Base-by-base conservation (phyloP, 2,797 vertebrate species). In the Helostoma temminkii region DNA sequence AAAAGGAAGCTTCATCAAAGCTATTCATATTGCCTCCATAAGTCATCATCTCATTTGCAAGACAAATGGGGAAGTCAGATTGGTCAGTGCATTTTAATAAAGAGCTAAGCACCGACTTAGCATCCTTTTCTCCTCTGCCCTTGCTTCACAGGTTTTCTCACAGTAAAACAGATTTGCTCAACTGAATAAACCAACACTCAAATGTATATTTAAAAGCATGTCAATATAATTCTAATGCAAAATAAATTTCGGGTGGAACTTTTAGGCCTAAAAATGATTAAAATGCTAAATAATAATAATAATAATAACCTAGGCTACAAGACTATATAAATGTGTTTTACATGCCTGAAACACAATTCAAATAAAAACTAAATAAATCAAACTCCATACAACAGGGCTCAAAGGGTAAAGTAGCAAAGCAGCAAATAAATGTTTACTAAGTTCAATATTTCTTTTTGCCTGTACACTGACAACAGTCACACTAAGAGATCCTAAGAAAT, bases 31-130 rank as follows among this genome's bases (percentile, higher is more conserved):
- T 83, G 84, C 88, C 80, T 88, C 82, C 78, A 82, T 85, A 87
- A 91, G 88, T 90, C 89, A 89, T 84, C 81, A 65, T 91, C 91
- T 90, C 86, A 92, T 93, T 92, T 93, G 90, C 88, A 92, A 91
- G 89, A 93, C 90, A 91, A 91, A 92, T 83, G 78, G 69, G 50
- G 46, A 66, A 83, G 81, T 90, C 80, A 83, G 79, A 78, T 73
- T 84, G 89, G 86, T 86, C 89, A 87, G 85, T 66, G 78, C 74
- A 74, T 85, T 88, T 83, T 80, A 83, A 88, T 90, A 84, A 89
- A 88, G 80, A 82, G 75, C 62, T 55, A 19, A 67, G 56, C 68
- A 59, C 60, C 18, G 7, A 60, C 59, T 55, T 21, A 24, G 41
- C 42, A 9, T 76, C 68, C 30, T 49, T 62, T 66, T n/a, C 71